Evolutionary conservation across 2,888 invertebrate genomes (phyloP).

Genomic region (Eledone cirrhosa): DNA sequence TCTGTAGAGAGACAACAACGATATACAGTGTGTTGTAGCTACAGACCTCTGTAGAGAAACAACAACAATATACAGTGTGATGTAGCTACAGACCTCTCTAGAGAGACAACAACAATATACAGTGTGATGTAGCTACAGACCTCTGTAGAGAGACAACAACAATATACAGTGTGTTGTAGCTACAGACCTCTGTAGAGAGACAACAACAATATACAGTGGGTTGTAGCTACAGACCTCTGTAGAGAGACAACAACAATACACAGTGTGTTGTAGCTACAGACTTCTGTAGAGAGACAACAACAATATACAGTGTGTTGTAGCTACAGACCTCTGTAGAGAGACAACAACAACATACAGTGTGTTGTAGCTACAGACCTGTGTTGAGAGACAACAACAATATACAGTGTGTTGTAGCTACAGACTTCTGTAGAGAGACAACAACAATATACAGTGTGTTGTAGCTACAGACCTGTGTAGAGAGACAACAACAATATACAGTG

Average conservation of each 20-base stretch:
- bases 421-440: constrained; percentile 41
- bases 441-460: no score
- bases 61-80: no score
- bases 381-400: constrained; percentile 28
- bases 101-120: constrained; percentile 24
- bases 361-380: constrained; percentile 54
- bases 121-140: no score
- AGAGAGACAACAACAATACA: constrained; percentile 30
- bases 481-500: no score
- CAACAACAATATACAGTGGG: no score
- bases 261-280: no score
- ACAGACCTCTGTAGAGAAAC: constrained; percentile 46
- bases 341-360: no score
- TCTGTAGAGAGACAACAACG: constrained; percentile 38
- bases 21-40: no score
- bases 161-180: no score
- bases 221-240: constrained; percentile 52
- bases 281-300: constrained; percentile 42
- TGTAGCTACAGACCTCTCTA: constrained; percentile 52
- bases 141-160: constrained; percentile 40
- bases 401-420: no score
- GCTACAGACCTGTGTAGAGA: constrained; percentile 49
- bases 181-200: constrained; percentile 48
- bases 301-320: no score
- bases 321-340: constrained; percentile 48